Percentiles rank a stretch among this genome's conserved stretches.
Evolutionary conservation across 2,888 invertebrate species (phyloP).

Genomic region (Parthenolecanium corni): DNA sequence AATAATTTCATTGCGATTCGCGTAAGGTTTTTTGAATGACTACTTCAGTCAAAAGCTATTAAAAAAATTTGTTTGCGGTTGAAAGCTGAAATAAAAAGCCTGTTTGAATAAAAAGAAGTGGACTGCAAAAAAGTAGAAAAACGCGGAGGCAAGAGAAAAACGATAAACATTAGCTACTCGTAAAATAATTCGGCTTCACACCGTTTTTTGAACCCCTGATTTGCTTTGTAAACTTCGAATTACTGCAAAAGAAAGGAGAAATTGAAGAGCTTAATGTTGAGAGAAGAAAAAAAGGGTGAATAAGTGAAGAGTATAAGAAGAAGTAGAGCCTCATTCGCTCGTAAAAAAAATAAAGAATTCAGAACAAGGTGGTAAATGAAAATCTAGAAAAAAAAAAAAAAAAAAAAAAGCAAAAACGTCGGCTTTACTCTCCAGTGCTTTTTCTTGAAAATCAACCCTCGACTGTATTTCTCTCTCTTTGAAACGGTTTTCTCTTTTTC

Average conservation of each 20-base stretch:
- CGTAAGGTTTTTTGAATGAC: too few relatives aligned
- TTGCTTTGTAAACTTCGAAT: neutral
- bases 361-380: constrained; percentile 1
- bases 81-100: too few relatives aligned
- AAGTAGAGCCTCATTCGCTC: too few relatives aligned
- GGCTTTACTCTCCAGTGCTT: neutral
- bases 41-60: too few relatives aligned
- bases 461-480: neutral
- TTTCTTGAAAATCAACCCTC: neutral
- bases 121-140: too few relatives aligned
- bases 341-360: neutral
- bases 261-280: neutral
- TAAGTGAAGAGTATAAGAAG: too few relatives aligned
- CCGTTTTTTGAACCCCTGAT: neutral
- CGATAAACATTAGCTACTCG: too few relatives aligned
- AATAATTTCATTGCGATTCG: too few relatives aligned
- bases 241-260: neutral
- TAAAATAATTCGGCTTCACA: neutral
- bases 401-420: too few relatives aligned
- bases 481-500: neutral
- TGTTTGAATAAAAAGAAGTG: too few relatives aligned
- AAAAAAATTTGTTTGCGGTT: too few relatives aligned
- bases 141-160: too few relatives aligned
- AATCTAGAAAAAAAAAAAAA: neutral
- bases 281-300: neutral